Evolutionary conservation across 2,888 invertebrate genomes (phyloP).

Genomic region (Synergus laeviventris): DNA sequence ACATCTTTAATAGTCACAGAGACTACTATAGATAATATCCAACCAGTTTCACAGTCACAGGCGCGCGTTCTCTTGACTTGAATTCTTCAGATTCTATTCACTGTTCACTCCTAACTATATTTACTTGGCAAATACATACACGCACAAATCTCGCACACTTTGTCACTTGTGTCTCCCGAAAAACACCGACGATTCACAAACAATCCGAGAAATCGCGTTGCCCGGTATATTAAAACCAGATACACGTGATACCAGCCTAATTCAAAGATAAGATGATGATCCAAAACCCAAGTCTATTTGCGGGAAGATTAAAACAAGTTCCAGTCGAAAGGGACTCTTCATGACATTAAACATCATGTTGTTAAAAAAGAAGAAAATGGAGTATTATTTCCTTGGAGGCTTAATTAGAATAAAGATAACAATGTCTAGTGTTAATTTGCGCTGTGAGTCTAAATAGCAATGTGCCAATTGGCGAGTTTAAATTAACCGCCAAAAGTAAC

Average conservation of each 20-base stretch:
- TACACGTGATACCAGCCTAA: slow-evolving; percentile 2
- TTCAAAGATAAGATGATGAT: slow-evolving; percentile 17
- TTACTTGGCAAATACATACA: slow-evolving; percentile 53
- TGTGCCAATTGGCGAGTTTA: not conserved
- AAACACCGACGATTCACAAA: slow-evolving; percentile 8
- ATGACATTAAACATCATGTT: not conserved
- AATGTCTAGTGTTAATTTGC: not conserved
- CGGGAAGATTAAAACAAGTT: slow-evolving; percentile 10
- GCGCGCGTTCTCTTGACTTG: slow-evolving; percentile 48
- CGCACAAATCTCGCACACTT: slow-evolving; percentile 41
- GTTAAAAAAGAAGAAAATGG: not conserved
- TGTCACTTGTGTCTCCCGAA: slow-evolving; percentile 1
- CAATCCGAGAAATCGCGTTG: not conserved
- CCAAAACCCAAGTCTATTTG: slow-evolving; percentile 32
- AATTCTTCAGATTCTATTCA: slow-evolving; percentile 53
- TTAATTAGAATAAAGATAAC: not conserved
- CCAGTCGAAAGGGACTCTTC: not conserved
- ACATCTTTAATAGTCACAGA: slow-evolving; percentile 32
- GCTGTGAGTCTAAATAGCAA: not conserved
- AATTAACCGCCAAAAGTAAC: not conserved
- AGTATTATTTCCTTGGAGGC: not conserved
- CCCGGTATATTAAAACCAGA: slow-evolving; percentile 6
- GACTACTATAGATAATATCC: slow-evolving; percentile 38
- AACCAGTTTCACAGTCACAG: slow-evolving; percentile 30
- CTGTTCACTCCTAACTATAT: slow-evolving; percentile 47